Evolutionary conservation across 2,113 vertebrate genomes (phyloP).

Genomic region (Bubo scandiacus): DNA sequence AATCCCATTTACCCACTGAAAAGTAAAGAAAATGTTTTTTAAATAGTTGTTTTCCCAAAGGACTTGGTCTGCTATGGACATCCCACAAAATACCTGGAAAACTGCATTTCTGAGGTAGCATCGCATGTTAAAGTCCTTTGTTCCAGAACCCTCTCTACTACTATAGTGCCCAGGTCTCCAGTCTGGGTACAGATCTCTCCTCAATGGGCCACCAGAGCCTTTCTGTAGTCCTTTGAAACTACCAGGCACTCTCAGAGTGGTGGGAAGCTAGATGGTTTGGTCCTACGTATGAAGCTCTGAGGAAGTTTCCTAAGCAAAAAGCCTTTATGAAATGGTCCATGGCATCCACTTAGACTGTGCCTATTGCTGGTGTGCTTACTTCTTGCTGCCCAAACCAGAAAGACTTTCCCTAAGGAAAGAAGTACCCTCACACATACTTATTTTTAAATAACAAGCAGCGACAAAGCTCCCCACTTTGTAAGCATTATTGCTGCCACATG

Average conservation of each 20-base stretch:
- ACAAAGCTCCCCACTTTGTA: background rate
- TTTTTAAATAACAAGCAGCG: background rate
- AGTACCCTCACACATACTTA: fast-evolving
- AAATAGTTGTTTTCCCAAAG: background rate
- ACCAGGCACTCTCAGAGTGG: background rate
- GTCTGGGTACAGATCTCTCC: background rate
- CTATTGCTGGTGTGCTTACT: background rate
- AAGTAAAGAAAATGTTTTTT: background rate
- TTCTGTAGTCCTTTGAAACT: background rate
- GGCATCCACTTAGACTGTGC: background rate
- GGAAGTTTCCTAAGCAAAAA: background rate
- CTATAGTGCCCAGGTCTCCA: background rate
- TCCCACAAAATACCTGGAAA: background rate
- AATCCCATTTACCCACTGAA: background rate
- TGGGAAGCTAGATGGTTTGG: background rate
- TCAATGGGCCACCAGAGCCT: background rate
- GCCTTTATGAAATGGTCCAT: background rate
- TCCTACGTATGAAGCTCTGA: background rate
- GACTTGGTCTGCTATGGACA: background rate
- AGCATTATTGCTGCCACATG: background rate
- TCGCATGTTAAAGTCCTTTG: background rate
- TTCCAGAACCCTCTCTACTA: background rate
- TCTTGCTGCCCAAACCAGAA: background rate
- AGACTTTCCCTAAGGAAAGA: background rate
- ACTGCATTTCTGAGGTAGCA: fast-evolving